Evolutionary conservation across 2,797 vertebrate species (phyloP).

Genomic region (Chromobotia macracanthus): DNA sequence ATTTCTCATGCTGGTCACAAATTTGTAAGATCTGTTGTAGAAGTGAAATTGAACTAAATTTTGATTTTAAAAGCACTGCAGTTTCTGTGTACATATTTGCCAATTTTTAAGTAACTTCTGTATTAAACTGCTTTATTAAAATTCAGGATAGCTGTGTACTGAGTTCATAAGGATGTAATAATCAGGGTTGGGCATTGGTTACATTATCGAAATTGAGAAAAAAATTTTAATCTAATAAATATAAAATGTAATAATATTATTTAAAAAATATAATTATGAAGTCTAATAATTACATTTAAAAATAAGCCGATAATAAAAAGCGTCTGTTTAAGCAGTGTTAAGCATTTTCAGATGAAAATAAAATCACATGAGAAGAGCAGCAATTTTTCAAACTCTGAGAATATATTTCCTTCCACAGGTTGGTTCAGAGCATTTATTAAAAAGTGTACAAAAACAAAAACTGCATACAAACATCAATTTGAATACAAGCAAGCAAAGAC

Average conservation of each 20-base stretch:
- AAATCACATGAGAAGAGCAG: too few species aligned
- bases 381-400: too few species aligned
- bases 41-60: slow-evolving; percentile 35
- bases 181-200: too few species aligned
- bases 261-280: too few species aligned
- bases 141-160: neutral
- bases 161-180: too few species aligned
- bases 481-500: slow-evolving; percentile 61
- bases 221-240: too few species aligned
- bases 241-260: too few species aligned
- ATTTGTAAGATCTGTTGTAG: slow-evolving; percentile 49
- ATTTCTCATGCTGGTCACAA: slow-evolving; percentile 75
- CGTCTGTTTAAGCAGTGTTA: too few species aligned
- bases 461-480: slow-evolving; percentile 64
- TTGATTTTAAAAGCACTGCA: slow-evolving; percentile 49
- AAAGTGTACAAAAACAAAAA: slow-evolving; percentile 73
- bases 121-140: slow-evolving; percentile 74
- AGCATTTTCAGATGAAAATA: too few species aligned
- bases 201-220: too few species aligned
- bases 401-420: neutral
- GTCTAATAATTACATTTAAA: too few species aligned
- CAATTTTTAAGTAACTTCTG: slow-evolving; percentile 64
- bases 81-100: slow-evolving; percentile 70
- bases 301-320: too few species aligned
- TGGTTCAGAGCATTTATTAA: slow-evolving; percentile 72